Percentiles rank a stretch among this genome's conserved stretches.
phyloP scores from a whole-genome alignment of 1,140 invertebrate genomes.

The Chelonus insularis region DNA sequence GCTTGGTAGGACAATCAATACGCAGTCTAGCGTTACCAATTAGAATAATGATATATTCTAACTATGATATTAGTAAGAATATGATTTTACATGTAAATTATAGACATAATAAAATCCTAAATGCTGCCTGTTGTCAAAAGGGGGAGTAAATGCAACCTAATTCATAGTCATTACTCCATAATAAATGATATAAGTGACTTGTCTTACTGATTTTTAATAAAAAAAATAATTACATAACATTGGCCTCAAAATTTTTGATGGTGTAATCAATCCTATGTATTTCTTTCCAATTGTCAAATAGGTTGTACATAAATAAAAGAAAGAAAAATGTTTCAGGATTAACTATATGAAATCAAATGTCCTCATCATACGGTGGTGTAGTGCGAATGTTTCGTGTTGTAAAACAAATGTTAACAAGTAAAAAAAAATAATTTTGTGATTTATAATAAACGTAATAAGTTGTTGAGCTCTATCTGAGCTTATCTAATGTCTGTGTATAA shows the following conservation, averaged over 20 bases:
- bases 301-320: slow-evolving; percentile 9
- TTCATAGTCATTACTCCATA: no score
- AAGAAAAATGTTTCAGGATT: neutral
- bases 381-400: neutral
- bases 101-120: neutral
- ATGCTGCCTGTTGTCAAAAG: slow-evolving; percentile 10
- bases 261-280: slow-evolving; percentile 1
- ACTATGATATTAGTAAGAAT: slow-evolving; percentile 8
- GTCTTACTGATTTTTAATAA: neutral
- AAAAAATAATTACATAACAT: neutral
- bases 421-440: slow-evolving; percentile 45
- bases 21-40: slow-evolving; percentile 8
- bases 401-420: slow-evolving; percentile 31
- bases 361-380: neutral
- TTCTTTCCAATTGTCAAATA: neutral
- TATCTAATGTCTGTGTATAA: slow-evolving; percentile 40
- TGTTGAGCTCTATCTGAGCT: slow-evolving; percentile 30
- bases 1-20: slow-evolving; percentile 39
- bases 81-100: neutral
- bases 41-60: slow-evolving; percentile 17
- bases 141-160: no score
- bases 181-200: no score
- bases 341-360: neutral
- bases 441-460: slow-evolving; percentile 32
- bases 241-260: neutral